A percentile compares a stretch with the other conserved stretches of the same genome.
phyloP scores from a whole-genome alignment of 2,888 invertebrate species.

The Drosophila testacea region DNA sequence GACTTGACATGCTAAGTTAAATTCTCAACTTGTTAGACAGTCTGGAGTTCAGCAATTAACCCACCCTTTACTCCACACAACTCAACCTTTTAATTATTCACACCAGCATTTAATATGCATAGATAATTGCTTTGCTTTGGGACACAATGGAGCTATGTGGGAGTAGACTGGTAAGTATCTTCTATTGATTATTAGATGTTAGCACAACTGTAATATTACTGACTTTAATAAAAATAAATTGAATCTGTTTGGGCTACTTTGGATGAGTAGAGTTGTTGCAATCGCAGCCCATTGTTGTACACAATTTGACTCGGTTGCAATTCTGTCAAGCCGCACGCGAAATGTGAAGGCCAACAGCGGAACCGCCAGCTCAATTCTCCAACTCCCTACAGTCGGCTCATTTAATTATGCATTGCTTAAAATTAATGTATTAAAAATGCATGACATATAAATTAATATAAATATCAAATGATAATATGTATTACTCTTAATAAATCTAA shows the following conservation, averaged over 20 bases:
- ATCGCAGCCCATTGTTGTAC: conserved; percentile 53
- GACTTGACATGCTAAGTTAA: neutral
- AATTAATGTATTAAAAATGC: conserved; percentile 8
- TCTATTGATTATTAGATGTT: conserved; percentile 16
- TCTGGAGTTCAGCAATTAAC: conserved; percentile 12
- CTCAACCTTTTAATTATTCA: conserved; percentile 14
- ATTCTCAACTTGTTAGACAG: neutral
- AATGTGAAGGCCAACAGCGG: conserved; percentile 57
- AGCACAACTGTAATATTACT: conserved; percentile 9
- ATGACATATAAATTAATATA: conserved; percentile 21
- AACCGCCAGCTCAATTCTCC: conserved; percentile 18
- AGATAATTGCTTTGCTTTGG: neutral
- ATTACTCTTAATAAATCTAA: conserved; percentile 2
- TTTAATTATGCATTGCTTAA: conserved; percentile 31
- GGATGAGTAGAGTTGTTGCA: conserved; percentile 31
- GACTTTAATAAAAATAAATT: conserved; percentile 17
- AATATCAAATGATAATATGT: conserved; percentile 15
- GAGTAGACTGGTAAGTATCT: conserved; percentile 4
- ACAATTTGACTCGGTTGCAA: conserved; percentile 55
- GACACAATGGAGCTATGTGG: conserved; percentile 5
- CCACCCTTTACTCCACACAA: neutral
- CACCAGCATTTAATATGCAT: conserved; percentile 10
- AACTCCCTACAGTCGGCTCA: conserved; percentile 16
- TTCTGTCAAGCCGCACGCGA: conserved; percentile 60
- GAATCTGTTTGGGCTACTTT: conserved; percentile 31